phyloP scores from a whole-genome alignment of 2,888 invertebrate genomes.

The Cinara cedri region DNA sequence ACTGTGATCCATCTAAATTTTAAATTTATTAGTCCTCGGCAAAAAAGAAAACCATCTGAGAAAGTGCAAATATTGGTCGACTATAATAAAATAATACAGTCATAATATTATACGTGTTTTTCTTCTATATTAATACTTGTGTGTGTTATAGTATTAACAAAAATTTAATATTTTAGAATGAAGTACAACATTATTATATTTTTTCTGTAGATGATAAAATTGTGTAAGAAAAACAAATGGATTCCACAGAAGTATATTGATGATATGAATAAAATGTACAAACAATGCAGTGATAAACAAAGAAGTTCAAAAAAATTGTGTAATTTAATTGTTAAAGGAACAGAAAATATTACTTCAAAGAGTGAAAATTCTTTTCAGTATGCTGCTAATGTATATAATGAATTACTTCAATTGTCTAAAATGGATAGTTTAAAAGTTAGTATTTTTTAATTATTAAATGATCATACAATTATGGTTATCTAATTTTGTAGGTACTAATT shows the following conservation, averaged over 20 bases:
- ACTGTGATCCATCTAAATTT: too few species aligned
- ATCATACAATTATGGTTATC: background rate
- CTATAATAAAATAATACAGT: too few species aligned
- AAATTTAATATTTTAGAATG: too few species aligned
- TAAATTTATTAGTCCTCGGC: too few species aligned
- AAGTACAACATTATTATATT: too few species aligned
- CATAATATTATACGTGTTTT: too few species aligned
- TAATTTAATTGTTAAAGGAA: slow-evolving; percentile 23
- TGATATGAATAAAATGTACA: slow-evolving; percentile 40
- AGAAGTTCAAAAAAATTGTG: slow-evolving; percentile 9
- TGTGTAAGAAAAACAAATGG: background rate
- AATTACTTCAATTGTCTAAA: slow-evolving; percentile 12
- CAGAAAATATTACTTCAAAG: slow-evolving; percentile 11
- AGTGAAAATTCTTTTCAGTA: slow-evolving; percentile 26
- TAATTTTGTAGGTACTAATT: too few species aligned
- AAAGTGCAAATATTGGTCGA: too few species aligned
- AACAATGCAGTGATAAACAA: slow-evolving; percentile 6
- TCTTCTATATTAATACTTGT: too few species aligned
- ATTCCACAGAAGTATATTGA: slow-evolving; percentile 6
- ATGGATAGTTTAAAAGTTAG: background rate
- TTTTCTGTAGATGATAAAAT: slow-evolving; percentile 35
- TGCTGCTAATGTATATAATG: slow-evolving; percentile 34
- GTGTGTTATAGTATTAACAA: too few species aligned
- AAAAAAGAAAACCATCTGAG: too few species aligned
- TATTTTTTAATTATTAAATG: slow-evolving; percentile 12